Conservation (phyloP, 2,888 invertebrate genomes). For the Phlogophora meticulosa region DNA sequence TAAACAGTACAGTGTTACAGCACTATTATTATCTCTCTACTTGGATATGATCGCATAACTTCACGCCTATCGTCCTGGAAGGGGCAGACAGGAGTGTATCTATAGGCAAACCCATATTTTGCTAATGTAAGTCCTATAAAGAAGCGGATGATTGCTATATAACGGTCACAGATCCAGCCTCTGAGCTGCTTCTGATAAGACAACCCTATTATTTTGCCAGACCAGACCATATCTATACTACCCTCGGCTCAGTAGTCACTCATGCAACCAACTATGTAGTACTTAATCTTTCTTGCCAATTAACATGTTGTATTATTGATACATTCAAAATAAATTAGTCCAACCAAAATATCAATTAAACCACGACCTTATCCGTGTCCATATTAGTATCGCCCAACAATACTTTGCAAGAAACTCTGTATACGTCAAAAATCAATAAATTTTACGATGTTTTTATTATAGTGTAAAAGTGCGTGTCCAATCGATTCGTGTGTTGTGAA, state of each 20-base stretch:
- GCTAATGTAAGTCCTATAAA: too few species aligned
- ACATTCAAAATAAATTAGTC: slow-evolving; percentile 11
- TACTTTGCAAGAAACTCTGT: slow-evolving; percentile 12
- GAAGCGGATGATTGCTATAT: neutral
- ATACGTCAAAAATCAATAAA: slow-evolving; percentile 24
- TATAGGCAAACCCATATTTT: too few species aligned
- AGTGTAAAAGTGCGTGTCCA: slow-evolving; percentile 22
- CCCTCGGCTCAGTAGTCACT: neutral
- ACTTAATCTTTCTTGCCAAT: too few species aligned
- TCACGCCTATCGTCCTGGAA: neutral
- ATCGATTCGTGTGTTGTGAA: slow-evolving; percentile 35
- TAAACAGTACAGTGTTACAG: neutral
- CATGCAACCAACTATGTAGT: neutral
- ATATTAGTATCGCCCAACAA: slow-evolving; percentile 13
- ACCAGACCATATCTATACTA: neutral
- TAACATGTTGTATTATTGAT: too few species aligned
- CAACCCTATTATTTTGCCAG: too few species aligned
- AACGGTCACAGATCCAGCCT: too few species aligned
- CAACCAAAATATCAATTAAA: slow-evolving; percentile 4
- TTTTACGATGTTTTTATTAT: slow-evolving; percentile 39
- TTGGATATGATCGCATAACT: neutral
- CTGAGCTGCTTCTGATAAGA: neutral
- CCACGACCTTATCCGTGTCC: slow-evolving; percentile 25
- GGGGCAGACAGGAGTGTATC: neutral
- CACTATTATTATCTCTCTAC: neutral